A percentile compares a stretch with the other conserved stretches of the same genome.
Conservation (phyloP, 2,113 vertebrate genomes). For the Lamprologus sp. region DNA sequence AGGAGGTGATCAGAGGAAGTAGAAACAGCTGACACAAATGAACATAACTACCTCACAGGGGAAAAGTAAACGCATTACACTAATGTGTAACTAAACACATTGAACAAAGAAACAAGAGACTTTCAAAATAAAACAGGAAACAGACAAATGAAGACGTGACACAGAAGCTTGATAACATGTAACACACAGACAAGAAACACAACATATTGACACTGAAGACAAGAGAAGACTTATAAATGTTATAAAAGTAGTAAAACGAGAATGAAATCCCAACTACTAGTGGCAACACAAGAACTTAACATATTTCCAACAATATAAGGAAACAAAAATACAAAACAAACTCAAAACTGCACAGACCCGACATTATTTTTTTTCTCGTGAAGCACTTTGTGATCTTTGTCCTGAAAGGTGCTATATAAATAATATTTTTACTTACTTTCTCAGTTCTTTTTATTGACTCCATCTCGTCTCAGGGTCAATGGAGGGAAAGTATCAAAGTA, state of each 20-base stretch:
- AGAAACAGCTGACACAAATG: not conserved
- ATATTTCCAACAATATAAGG: not conserved
- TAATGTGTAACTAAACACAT: not conserved
- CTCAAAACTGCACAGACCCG: not conserved
- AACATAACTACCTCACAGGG: not conserved
- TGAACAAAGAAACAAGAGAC: not conserved
- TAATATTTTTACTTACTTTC: not conserved
- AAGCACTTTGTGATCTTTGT: not conserved
- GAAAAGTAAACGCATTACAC: not conserved
- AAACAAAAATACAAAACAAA: not conserved
- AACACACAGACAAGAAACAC: not conserved
- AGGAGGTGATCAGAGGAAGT: not conserved
- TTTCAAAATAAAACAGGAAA: not conserved
- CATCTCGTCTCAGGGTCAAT: not conserved
- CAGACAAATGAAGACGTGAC: not conserved
- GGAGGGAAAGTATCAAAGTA: rapidly evolving
- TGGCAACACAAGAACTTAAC: not conserved
- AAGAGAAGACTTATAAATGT: not conserved
- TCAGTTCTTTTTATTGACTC: not conserved
- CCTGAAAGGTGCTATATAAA: not conserved
- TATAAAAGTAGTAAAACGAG: not conserved
- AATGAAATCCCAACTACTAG: not conserved
- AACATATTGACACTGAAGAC: not conserved
- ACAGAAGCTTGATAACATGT: not conserved
- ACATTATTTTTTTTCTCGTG: not conserved